These are phyloP conservation scores for Gulo gulo DNA, from an alignment of 2,113 vertebrate species.

Conservation along the genomic window DNA sequence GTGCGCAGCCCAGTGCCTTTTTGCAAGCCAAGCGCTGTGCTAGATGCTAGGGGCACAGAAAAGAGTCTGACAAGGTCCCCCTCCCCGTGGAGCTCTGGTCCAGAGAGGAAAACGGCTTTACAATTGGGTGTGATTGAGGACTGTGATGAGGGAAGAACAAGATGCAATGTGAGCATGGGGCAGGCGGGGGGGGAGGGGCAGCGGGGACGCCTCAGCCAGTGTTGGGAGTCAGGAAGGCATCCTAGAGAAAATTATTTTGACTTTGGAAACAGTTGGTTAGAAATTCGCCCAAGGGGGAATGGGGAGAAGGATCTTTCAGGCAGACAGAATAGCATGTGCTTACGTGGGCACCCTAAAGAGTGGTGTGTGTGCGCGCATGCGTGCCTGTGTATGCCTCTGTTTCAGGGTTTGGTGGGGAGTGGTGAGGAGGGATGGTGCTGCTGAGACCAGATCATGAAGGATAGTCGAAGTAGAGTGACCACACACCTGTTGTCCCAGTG, in stretches of 20 bases:
- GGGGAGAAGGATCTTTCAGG: not conserved
- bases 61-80: rapidly evolving
- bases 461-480: not conserved
- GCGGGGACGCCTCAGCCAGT: not conserved
- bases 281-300: not conserved
- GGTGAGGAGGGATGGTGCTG: not conserved
- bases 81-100: not conserved
- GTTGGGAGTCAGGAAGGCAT: not conserved
- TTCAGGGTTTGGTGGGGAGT: not conserved
- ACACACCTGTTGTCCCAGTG: not conserved
- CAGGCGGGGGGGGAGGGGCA: no score
- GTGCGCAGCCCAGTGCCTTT: not conserved
- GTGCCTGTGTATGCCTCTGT: not conserved
- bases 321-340: not conserved
- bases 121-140: not conserved
- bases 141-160: not conserved
- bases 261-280: constrained; percentile 10
- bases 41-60: not conserved
- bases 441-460: not conserved
- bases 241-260: not conserved
- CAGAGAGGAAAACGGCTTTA: not conserved
- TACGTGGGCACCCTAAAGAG: not conserved
- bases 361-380: not conserved
- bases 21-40: not conserved
- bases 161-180: not conserved